Percentiles rank a stretch among this genome's conserved stretches.
These are phyloP conservation scores for Oppia nitens DNA, from an alignment of 1,140 invertebrate genomes.

Conservation along the genomic window DNA sequence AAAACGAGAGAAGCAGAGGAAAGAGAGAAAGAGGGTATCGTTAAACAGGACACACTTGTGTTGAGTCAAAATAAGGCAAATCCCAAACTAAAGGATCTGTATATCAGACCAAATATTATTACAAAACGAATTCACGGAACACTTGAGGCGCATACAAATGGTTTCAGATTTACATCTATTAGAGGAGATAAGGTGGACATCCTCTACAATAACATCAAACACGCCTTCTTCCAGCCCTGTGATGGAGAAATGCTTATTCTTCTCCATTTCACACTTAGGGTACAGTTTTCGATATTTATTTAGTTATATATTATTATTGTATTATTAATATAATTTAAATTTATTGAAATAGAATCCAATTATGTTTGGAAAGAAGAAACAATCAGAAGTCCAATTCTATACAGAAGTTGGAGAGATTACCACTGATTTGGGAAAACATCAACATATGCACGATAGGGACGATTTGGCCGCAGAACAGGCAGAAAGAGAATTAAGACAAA, in stretches of 20 bases:
- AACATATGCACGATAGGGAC: slow-evolving; percentile 98
- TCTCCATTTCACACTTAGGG: slow-evolving; percentile 93
- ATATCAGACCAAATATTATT: slow-evolving; percentile 95
- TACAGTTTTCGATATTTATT: slow-evolving; percentile 24
- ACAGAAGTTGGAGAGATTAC: slow-evolving; percentile 99
- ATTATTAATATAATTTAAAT: slow-evolving; percentile 23
- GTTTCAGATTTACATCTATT: slow-evolving; percentile 90
- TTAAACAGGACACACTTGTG: slow-evolving; percentile 96
- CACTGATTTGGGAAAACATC: slow-evolving; percentile 96
- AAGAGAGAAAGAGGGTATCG: slow-evolving; percentile 84
- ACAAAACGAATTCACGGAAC: slow-evolving; percentile 78
- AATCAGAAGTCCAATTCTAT: slow-evolving; percentile 97
- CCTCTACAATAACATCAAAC: slow-evolving; percentile 98
- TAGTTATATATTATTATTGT: background rate
- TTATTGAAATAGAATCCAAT: slow-evolving; percentile 58
- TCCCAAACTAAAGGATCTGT: slow-evolving; percentile 95
- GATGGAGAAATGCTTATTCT: slow-evolving; percentile 99
- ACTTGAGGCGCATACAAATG: slow-evolving; percentile 90
- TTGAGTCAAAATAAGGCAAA: slow-evolving; percentile 91
- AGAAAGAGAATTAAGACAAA: slow-evolving; percentile 86
- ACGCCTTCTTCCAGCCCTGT: slow-evolving; percentile 98
- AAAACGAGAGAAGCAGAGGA: slow-evolving; percentile 96
- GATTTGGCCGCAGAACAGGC: slow-evolving; percentile 96
- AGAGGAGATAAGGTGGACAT: slow-evolving; percentile 98
- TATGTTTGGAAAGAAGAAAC: slow-evolving; percentile 99